Conservation (phyloP, 2,113 vertebrate genomes). For the Dermatemys mawii region DNA sequence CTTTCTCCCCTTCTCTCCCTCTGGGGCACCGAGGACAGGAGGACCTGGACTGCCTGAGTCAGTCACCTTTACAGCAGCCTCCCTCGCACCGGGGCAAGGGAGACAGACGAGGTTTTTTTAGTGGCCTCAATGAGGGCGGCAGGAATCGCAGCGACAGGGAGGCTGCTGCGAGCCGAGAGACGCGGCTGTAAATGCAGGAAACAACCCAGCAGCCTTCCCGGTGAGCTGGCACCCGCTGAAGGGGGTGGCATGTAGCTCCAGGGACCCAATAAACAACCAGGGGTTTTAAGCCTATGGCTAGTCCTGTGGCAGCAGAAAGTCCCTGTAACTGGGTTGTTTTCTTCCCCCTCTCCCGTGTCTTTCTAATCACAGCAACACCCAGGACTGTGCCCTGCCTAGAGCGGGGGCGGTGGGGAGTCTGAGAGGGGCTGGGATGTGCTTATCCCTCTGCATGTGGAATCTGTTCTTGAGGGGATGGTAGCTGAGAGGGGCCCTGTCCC, state of each 20-base stretch:
- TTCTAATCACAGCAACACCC: neutral
- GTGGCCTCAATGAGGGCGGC: neutral
- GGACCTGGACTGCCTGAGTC: neutral
- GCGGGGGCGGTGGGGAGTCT: neutral
- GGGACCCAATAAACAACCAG: neutral
- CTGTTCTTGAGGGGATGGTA: no score
- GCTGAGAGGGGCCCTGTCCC: no score
- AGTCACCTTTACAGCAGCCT: neutral
- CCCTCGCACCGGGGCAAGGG: fast-evolving
- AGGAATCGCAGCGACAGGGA: neutral
- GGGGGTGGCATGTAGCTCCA: neutral
- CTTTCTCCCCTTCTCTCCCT: no score
- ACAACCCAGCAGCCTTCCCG: neutral
- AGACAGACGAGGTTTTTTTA: neutral
- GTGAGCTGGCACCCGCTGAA: neutral
- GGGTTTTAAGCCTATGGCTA: neutral
- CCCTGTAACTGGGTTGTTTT: neutral
- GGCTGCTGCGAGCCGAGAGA: neutral
- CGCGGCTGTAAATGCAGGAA: neutral
- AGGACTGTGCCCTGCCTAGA: neutral
- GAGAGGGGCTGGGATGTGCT: neutral
- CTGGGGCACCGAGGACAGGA: neutral
- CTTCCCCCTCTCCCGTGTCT: neutral
- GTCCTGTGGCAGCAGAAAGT: neutral
- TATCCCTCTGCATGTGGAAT: neutral